Conservation (phyloP, 1,140 invertebrate species). For the Zaprionus nigranus region DNA sequence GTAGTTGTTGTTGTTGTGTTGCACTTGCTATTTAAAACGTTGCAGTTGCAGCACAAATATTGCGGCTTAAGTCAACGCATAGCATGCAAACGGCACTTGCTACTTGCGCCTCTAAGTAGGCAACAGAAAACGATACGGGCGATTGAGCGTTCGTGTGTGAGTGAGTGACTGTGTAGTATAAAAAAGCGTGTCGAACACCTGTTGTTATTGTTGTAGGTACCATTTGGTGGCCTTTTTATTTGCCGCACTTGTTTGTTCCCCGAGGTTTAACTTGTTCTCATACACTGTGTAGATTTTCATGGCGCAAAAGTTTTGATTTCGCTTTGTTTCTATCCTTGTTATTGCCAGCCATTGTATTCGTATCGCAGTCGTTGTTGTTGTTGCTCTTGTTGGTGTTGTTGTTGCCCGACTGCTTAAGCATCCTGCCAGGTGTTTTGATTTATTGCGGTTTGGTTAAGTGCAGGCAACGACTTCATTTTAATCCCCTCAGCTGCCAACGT, state of each 20-base stretch:
- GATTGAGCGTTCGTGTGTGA: conserved; percentile 25
- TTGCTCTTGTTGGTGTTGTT: conserved; percentile 27
- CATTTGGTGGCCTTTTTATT: conserved; percentile 14
- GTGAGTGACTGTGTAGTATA: conserved; percentile 15
- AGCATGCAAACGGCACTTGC: conserved; percentile 28
- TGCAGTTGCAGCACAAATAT: conserved; percentile 40
- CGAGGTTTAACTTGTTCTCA: conserved; percentile 18
- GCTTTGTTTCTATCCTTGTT: conserved; percentile 46
- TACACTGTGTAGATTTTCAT: not conserved
- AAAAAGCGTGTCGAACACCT: conserved; percentile 69
- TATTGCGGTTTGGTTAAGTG: conserved; percentile 78
- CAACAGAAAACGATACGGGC: conserved; percentile 47
- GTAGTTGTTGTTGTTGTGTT: conserved; percentile 8
- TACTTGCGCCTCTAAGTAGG: conserved; percentile 53
- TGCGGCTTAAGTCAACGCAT: conserved; percentile 19
- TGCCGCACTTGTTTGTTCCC: conserved; percentile 23
- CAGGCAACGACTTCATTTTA: conserved; percentile 71
- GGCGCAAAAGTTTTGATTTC: conserved; percentile 54
- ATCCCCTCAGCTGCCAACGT: conserved; percentile 35
- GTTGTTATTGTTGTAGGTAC: conserved; percentile 60
- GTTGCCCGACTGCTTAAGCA: conserved; percentile 51
- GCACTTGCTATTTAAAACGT: conserved; percentile 7
- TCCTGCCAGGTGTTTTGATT: conserved; percentile 73
- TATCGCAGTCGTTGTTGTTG: conserved; percentile 22
- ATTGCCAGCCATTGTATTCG: conserved; percentile 24